Evolutionary conservation across 2,113 vertebrate species (phyloP), one percentile per base, ranked within the genome.

Genomic region (Cyanoliseus patagonus): DNA sequence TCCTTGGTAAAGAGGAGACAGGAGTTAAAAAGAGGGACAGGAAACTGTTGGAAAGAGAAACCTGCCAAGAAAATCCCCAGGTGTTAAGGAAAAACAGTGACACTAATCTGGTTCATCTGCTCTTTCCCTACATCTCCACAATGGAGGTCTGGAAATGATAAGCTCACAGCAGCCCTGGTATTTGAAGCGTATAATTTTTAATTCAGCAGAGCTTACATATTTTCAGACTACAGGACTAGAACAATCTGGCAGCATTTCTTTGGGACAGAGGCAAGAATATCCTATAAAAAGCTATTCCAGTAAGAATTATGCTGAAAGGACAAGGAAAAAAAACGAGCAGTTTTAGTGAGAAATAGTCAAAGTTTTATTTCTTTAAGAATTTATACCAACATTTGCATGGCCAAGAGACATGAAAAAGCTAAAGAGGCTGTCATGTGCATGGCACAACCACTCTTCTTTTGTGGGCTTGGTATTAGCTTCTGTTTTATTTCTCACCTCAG

Each of bases 181-280:
- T 79, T 76, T 82, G 25, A 96, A 92, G 78, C 31, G 63, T 57
- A 86, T 69, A 79, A 86, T 83, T 95, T 92, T 82, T 81, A 86
- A 52, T 76, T 74, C 80, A 83, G 64, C 81, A 80, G 62, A 88
- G n/a, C 20, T 78, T 84, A 64, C 8, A 46, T 81, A 24, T 74
- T 92, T 96, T 91, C 35, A 44, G 63, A 79, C 51, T 87, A 74
- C 41, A 90, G 77, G 63, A 79, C 51, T 87, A 74, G 44, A 91
- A 80, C 41, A 57, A 55, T 91, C 87, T 67, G 41, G 31, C 68
- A 90, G 10, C 28, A 63, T 83, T 88, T 94, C 55, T 41, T 59
- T 91, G 49, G 55, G 81, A 95, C 49, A 79, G 17, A 88, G 20
- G 37, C n/a, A 96, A 91, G 77, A 67, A 41, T 74, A 90, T 74